Evolutionary conservation across 2,888 invertebrate genomes (phyloP).

Genomic region (Tholera decimalis): DNA sequence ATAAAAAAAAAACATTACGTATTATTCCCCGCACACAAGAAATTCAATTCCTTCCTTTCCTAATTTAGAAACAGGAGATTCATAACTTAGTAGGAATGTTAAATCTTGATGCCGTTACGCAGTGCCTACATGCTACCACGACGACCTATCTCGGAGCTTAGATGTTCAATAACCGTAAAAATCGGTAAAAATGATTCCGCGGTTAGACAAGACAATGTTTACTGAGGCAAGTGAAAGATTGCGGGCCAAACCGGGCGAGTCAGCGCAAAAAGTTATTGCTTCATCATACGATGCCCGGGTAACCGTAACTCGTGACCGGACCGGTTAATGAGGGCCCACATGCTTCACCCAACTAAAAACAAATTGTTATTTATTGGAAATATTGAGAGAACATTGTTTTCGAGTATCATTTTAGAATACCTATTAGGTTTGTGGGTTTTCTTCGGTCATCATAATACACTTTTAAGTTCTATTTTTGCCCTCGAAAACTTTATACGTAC

Average conservation of each 20-base stretch:
- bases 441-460: background rate
- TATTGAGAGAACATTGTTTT: conserved; percentile 1
- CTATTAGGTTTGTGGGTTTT: background rate
- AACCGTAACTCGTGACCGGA: conserved; percentile 49
- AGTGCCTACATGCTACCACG: background rate
- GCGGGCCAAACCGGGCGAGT: conserved; percentile 43
- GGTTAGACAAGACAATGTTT: conserved; percentile 48
- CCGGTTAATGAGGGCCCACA: conserved; percentile 26
- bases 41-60: too few relatives aligned
- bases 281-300: conserved; percentile 51
- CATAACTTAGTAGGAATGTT: background rate
- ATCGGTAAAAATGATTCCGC: conserved; percentile 52
- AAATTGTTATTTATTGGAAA: conserved; percentile 18
- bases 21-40: too few relatives aligned
- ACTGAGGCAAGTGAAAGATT: conserved; percentile 57
- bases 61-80: too few relatives aligned
- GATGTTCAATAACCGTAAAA: conserved; percentile 38
- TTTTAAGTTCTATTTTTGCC: background rate
- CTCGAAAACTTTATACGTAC: too few relatives aligned
- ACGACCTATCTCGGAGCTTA: background rate
- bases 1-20: too few relatives aligned
- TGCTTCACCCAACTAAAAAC: conserved; percentile 8
- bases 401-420: background rate
- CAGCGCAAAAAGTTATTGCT: conserved; percentile 70
- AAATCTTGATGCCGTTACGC: background rate